Conservation (phyloP, 1,140 invertebrate genomes). For the Triops cancriformis region DNA sequence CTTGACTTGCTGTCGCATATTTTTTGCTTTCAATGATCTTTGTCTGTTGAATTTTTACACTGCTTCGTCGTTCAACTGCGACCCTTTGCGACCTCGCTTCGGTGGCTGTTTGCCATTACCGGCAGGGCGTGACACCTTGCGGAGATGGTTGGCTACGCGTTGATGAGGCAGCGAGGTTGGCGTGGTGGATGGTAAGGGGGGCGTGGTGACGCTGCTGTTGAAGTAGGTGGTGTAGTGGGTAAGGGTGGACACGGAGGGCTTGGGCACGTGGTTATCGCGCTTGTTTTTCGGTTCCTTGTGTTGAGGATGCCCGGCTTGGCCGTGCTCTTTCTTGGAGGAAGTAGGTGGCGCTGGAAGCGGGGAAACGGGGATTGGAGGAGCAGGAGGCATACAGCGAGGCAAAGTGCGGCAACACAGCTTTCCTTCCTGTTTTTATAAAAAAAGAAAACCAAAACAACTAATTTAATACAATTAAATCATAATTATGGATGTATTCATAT, state of each 20-base stretch:
- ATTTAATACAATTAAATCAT: too few species aligned
- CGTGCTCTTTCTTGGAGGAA: not conserved
- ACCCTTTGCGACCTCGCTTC: not conserved
- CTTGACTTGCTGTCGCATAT: not conserved
- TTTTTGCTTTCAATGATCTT: too few species aligned
- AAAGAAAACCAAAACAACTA: not conserved
- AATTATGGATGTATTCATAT: too few species aligned
- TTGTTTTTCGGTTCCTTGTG: constrained; percentile 4
- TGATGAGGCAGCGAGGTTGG: not conserved
- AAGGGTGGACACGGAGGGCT: not conserved
- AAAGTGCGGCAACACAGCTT: not conserved
- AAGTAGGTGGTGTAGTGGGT: not conserved
- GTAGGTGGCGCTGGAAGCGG: not conserved
- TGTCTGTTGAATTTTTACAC: not conserved
- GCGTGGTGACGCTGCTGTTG: not conserved
- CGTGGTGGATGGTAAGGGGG: not conserved
- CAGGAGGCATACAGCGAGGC: not conserved
- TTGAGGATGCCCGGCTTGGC: not conserved
- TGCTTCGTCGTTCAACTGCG: constrained; percentile 3
- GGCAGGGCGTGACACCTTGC: not conserved
- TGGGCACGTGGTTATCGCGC: not conserved
- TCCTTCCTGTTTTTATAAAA: not conserved
- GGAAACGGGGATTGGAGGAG: not conserved
- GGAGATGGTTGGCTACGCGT: not conserved
- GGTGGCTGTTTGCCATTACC: not conserved